phyloP scores from a whole-genome alignment of 1,140 invertebrate species.

The Harlomillsia oculata region DNA sequence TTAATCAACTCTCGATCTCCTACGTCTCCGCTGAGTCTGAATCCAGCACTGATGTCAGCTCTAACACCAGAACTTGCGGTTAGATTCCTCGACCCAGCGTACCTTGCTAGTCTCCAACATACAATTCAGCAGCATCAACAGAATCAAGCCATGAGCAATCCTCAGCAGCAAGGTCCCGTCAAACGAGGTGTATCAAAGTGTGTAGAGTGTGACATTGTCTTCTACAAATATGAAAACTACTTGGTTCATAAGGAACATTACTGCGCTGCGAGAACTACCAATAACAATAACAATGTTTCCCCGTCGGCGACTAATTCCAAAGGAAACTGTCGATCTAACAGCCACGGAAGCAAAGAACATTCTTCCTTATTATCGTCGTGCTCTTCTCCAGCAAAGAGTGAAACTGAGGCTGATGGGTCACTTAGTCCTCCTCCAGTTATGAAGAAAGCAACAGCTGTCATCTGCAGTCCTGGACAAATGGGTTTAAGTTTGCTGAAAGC shows the following conservation, averaged over 20 bases:
- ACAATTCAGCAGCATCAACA: conserved; percentile 26
- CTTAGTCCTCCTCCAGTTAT: conserved; percentile 3
- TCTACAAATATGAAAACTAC: conserved; percentile 91
- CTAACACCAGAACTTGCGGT: conserved; percentile 29
- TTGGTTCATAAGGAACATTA: conserved; percentile 88
- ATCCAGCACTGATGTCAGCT: conserved; percentile 10
- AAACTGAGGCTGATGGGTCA: not conserved
- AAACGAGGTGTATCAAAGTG: conserved; percentile 75
- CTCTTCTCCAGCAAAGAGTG: conserved; percentile 1
- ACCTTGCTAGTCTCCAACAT: conserved; percentile 27
- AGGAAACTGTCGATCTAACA: not conserved
- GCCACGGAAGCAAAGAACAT: not conserved
- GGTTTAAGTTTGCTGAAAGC: conserved; percentile 7
- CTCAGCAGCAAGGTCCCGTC: conserved; percentile 40
- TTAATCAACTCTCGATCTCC: conserved; percentile 12
- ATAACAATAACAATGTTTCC: not conserved
- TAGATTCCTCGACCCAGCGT: conserved; percentile 25
- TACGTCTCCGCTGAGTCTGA: conserved; percentile 13
- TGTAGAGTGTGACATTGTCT: conserved; percentile 92
- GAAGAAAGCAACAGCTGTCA: not conserved
- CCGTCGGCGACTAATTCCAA: not conserved
- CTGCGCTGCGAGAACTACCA: conserved; percentile 57
- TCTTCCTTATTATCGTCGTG: not conserved
- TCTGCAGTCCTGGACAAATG: not conserved
- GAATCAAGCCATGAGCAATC: conserved; percentile 34